Base-by-base conservation (phyloP, 2,113 vertebrate genomes). In the Anarhynchus alexandrinus region DNA sequence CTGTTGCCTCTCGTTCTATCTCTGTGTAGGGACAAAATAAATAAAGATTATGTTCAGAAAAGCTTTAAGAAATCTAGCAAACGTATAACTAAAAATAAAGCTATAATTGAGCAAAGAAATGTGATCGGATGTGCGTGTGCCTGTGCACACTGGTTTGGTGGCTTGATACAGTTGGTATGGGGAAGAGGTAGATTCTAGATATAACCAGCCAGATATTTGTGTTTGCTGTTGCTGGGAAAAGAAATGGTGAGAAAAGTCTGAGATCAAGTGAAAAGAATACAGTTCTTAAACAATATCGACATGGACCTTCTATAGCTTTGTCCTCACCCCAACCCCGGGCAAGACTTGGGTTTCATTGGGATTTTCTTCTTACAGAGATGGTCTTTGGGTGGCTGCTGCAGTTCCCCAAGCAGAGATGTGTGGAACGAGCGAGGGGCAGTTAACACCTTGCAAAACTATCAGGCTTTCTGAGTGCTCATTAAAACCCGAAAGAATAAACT, bases 21-120 rank as follows among this genome's bases (percentile, higher is more conserved):
- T 72, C 29, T n/a, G 1, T 51, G 7, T 27, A 30, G 1, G 0
- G 30, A 18, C 1, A 11, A 36, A 8, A 11, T 30, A 19, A 17
- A 42, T 7, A 58, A n/a, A 59, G 11, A 25, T 36, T n/a, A 14
- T 47, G 9, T 77, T 65, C 23, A 70, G 69, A 71, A 82, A 67
- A 81, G 5, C 3, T 16, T 83, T 65, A 69, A 74, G 32, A 43
- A 81, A 66, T 54, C 4, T 5, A 38, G 11, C 38, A 34, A 64
- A 26, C 29, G 3, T 32, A 4, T 45, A 51, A 25, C 9, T 80
- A 29, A 79, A 74, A 82, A 34, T 27, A 42, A 79, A 34, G 6
- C 15, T 67, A 8, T 40, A 77, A 40, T 34, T 86, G 54, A 77
- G 16, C 9, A 79, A 76, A 82, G 16, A 80, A 69, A n/a, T 5